A percentile compares a stretch with the other conserved stretches of the same genome.
Evolutionary conservation across 2,888 invertebrate genomes (phyloP).

Genomic region (Drosophila prostipennis): DNA sequence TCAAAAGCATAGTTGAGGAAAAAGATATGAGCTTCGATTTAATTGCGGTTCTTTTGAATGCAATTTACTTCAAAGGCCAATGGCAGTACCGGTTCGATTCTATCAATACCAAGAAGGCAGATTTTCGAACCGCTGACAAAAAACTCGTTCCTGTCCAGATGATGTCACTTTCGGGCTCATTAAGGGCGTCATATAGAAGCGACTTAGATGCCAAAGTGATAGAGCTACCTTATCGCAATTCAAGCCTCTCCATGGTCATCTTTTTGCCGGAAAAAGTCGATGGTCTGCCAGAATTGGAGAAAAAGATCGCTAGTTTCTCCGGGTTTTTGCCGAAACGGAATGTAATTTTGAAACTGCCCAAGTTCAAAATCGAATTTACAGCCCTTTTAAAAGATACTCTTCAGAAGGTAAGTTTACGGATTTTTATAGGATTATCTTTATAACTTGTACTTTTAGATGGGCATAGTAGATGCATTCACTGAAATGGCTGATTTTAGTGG

Average conservation of each 20-base stretch:
- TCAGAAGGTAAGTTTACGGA: conserved; percentile 83
- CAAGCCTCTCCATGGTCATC: conserved; percentile 11
- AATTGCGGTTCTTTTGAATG: not conserved
- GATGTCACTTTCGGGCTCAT: not conserved
- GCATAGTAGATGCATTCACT: not conserved
- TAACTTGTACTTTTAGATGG: conserved; percentile 59
- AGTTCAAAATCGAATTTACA: conserved; percentile 85
- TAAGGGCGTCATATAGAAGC: not conserved
- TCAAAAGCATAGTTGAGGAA: not conserved
- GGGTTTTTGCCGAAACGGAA: rapidly evolving
- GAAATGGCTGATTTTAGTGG: not conserved
- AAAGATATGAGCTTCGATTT: rapidly evolving
- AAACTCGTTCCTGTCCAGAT: not conserved
- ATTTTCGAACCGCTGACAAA: not conserved
- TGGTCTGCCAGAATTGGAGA: conserved; percentile 5
- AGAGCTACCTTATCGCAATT: conserved; percentile 6
- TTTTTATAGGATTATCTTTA: conserved; percentile 86
- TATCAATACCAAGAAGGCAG: rapidly evolving
- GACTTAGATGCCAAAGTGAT: not conserved
- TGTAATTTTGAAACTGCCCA: conserved; percentile 87
- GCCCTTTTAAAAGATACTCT: conserved; percentile 14
- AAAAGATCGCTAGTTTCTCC: not conserved
- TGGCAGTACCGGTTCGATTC: not conserved
- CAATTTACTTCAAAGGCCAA: conserved; percentile 14
- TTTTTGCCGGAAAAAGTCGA: not conserved